These are phyloP conservation scores for Caenorhabditis sp. DNA, from an alignment of 2,888 invertebrate species.

Conservation along the genomic window DNA sequence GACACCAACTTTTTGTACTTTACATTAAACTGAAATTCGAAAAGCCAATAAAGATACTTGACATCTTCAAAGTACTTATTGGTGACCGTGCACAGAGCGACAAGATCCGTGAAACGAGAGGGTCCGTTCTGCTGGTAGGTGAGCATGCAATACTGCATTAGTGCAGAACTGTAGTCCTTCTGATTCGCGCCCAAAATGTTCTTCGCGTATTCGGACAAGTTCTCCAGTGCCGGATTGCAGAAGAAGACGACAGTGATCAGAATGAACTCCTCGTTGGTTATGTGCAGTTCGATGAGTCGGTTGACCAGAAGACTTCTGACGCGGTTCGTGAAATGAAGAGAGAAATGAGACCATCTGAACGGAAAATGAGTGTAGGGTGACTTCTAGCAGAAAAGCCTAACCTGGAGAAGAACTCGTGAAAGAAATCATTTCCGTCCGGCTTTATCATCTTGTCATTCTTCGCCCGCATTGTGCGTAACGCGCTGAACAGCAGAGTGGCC, in stretches of 20 bases:
- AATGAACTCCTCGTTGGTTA: constrained; percentile 38
- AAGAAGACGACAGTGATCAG: constrained; percentile 31
- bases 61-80: not conserved
- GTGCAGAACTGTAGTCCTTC: not conserved
- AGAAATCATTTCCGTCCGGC: not conserved
- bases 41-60: not conserved
- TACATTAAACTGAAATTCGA: not conserved
- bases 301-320: constrained; percentile 22
- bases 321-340: constrained; percentile 3
- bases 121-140: constrained; percentile 10
- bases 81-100: constrained; percentile 1
- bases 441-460: not conserved
- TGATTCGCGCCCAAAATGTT: not conserved
- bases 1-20: not conserved
- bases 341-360: constrained; percentile 40
- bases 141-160: constrained; percentile 6
- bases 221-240: constrained; percentile 16
- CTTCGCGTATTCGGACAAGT: not conserved
- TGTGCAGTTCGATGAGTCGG: constrained; percentile 26
- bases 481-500: not conserved
- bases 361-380: too few species aligned
- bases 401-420: not conserved
- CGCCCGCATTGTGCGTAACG: not conserved
- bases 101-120: constrained; percentile 4
- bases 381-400: not conserved